A percentile compares a stretch with the other conserved stretches of the same genome.
Conservation (phyloP, 2,797 vertebrate genomes). For the Phataginus tetradactyla region DNA sequence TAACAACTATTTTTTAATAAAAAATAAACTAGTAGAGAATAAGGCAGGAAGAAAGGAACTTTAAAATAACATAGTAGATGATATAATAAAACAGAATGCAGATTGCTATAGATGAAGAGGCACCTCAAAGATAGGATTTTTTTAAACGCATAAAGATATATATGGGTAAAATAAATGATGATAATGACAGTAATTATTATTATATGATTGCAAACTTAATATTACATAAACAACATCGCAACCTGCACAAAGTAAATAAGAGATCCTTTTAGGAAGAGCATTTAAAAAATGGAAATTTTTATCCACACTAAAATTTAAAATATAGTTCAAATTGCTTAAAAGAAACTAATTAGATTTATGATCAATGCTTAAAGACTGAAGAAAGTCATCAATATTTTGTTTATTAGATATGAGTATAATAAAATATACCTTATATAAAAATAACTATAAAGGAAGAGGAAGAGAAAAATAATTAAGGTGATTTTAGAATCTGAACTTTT, state of each 20-base stretch:
- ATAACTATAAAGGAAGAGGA: not conserved
- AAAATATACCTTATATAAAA: not conserved
- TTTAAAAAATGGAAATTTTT: constrained; percentile 7
- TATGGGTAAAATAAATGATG: not conserved
- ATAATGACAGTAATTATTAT: not conserved
- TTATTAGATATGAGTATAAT: constrained; percentile 21
- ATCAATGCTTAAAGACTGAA: not conserved
- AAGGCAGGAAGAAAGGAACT: not conserved
- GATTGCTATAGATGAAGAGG: not conserved
- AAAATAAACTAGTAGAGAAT: not conserved
- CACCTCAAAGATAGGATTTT: not conserved
- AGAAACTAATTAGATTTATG: not conserved
- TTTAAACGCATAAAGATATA: not conserved
- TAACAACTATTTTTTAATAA: too few species aligned
- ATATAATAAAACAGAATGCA: constrained; percentile 3
- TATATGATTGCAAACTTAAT: not conserved
- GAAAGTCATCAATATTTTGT: not conserved
- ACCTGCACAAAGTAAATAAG: not conserved
- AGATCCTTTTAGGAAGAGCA: not conserved
- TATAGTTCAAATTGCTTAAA: not conserved
- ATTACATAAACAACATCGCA: constrained; percentile 19
- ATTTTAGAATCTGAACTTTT: constrained; percentile 41
- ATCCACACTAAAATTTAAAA: not conserved
- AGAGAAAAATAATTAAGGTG: not conserved
- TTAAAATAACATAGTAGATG: not conserved